Percentiles rank a stretch among this genome's conserved stretches.
phyloP scores from a whole-genome alignment of 1,140 invertebrate species.

The Carcinoscorpius rotundicauda region DNA sequence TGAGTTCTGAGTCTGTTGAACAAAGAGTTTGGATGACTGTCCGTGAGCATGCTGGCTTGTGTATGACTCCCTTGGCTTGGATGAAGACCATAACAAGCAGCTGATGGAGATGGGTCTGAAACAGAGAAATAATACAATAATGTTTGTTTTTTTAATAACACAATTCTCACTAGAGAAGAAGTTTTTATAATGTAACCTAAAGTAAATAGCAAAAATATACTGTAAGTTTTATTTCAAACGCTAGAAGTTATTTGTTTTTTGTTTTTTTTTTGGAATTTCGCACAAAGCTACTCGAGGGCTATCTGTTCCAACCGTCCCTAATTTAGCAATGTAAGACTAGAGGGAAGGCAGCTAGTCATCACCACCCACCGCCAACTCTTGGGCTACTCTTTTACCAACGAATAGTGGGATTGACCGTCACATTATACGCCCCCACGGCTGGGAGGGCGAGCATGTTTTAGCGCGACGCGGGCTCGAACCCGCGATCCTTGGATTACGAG shows the following conservation, averaged over 20 bases:
- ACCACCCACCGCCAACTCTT: too few relatives aligned
- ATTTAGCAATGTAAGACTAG: too few relatives aligned
- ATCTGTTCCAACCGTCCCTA: too few relatives aligned
- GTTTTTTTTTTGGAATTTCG: too few relatives aligned
- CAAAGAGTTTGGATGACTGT: slow-evolving; percentile 14
- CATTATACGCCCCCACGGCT: too few relatives aligned
- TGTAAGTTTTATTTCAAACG: background rate
- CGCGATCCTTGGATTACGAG: background rate
- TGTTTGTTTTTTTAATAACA: too few relatives aligned
- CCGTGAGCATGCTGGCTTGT: slow-evolving; percentile 18
- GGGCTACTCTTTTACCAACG: too few relatives aligned
- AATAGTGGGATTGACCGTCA: too few relatives aligned
- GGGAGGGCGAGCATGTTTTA: too few relatives aligned
- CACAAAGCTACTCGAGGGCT: too few relatives aligned
- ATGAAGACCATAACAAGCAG: slow-evolving; percentile 19
- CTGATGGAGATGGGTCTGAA: slow-evolving; percentile 21
- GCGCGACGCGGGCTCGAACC: background rate
- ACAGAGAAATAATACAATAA: slow-evolving; percentile 3
- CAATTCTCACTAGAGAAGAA: background rate
- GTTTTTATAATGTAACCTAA: background rate
- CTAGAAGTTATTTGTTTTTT: background rate
- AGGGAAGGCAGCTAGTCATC: too few relatives aligned
- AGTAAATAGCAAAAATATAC: background rate
- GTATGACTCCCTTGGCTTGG: slow-evolving; percentile 16
- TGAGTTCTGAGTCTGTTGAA: slow-evolving; percentile 14